Evolutionary conservation across 2,797 vertebrate genomes (phyloP).

Genomic region (Apogon talboti): DNA sequence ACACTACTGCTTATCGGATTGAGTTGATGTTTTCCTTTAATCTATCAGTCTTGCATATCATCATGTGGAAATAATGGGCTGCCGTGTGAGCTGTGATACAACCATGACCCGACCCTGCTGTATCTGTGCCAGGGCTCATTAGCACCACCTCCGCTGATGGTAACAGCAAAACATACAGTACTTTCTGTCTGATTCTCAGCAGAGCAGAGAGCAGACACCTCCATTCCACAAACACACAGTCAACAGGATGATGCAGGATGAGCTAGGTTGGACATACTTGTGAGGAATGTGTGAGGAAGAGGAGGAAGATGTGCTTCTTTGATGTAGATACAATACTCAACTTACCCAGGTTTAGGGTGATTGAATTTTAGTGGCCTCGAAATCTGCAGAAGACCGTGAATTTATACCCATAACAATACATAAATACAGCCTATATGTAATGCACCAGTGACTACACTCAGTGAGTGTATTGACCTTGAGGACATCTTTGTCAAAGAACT

Average conservation of each 20-base stretch:
- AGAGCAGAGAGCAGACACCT: slow-evolving; percentile 52
- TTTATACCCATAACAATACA: slow-evolving; percentile 20
- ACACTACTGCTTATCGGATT: slow-evolving; percentile 24
- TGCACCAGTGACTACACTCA: slow-evolving; percentile 14
- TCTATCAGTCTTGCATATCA: slow-evolving; percentile 44
- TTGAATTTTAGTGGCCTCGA: slow-evolving; percentile 14
- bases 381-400: slow-evolving; percentile 6
- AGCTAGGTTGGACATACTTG: slow-evolving; percentile 18
- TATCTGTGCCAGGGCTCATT: slow-evolving; percentile 63
- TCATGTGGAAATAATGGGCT: slow-evolving; percentile 54
- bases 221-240: slow-evolving; percentile 44
- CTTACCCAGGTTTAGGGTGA: slow-evolving; percentile 19
- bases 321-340: slow-evolving; percentile 32
- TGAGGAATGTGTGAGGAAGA: slow-evolving; percentile 12
- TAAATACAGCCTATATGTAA: slow-evolving; percentile 25
- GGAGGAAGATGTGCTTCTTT: slow-evolving; percentile 18
- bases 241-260: slow-evolving; percentile 18
- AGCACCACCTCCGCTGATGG: slow-evolving; percentile 50
- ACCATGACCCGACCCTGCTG: slow-evolving; percentile 46
- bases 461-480: slow-evolving; percentile 52
- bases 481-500: slow-evolving; percentile 34
- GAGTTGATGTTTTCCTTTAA: slow-evolving; percentile 30
- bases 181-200: slow-evolving; percentile 53
- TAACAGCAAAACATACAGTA: slow-evolving; percentile 50
- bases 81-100: slow-evolving; percentile 35